These are phyloP conservation scores for Dromas ardeola DNA, from an alignment of 2,113 vertebrate species.

Conservation along the genomic window DNA sequence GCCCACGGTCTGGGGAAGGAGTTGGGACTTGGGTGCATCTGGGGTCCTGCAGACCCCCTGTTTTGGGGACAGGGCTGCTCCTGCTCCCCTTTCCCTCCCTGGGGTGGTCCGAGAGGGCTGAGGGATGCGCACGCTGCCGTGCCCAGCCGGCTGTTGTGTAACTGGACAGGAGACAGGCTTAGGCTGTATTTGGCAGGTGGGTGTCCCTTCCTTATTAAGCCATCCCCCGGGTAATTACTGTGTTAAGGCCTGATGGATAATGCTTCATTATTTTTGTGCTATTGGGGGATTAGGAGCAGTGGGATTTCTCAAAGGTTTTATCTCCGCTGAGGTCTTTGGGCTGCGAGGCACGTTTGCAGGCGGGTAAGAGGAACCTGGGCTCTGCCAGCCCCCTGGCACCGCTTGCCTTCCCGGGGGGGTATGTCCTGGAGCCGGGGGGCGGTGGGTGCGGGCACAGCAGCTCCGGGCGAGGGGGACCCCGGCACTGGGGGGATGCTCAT, in stretches of 20 bases:
- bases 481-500: neutral
- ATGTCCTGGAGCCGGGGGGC: neutral
- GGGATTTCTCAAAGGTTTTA: constrained; percentile 51
- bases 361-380: neutral
- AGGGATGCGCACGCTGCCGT: accelerated
- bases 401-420: neutral
- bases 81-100: neutral
- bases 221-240: constrained; percentile 26
- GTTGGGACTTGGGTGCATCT: neutral
- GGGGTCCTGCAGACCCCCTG: neutral
- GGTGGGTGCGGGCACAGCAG: neutral
- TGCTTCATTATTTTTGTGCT: constrained; percentile 49
- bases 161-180: neutral
- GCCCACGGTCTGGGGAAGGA: neutral
- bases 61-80: neutral
- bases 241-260: constrained; percentile 54
- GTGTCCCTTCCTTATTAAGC: constrained; percentile 42
- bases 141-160: neutral
- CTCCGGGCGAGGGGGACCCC: neutral
- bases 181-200: constrained; percentile 9
- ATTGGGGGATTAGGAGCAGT: constrained; percentile 48
- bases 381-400: neutral
- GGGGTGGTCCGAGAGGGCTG: neutral
- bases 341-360: neutral
- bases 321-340: neutral